Conservation (phyloP, 1,140 invertebrate genomes). For the Oryctes rhinoceros region DNA sequence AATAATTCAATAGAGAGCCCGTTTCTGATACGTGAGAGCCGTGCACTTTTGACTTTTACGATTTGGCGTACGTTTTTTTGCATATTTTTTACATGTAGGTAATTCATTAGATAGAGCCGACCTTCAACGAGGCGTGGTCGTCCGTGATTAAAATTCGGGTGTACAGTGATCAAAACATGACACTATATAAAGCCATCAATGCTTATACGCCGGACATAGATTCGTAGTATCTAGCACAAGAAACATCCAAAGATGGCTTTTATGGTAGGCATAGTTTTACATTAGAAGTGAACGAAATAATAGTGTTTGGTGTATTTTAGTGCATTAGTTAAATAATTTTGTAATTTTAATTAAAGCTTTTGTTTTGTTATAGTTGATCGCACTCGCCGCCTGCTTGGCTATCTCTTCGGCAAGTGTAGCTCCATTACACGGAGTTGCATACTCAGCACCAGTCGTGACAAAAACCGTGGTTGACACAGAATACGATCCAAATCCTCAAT, state of each 20-base stretch:
- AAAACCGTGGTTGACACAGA: constrained; percentile 51
- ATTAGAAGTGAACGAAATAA: neutral
- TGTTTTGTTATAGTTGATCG: constrained; percentile 61
- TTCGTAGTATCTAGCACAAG: constrained; percentile 3
- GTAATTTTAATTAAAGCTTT: neutral
- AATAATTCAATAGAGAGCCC: constrained; percentile 16
- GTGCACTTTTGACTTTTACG: constrained; percentile 30
- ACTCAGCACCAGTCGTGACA: constrained; percentile 55
- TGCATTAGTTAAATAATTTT: neutral
- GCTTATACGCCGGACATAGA: constrained; percentile 12
- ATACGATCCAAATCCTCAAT: constrained; percentile 53
- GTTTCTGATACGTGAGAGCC: constrained; percentile 3
- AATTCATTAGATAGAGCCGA: constrained; percentile 18
- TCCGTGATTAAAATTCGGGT: constrained; percentile 24
- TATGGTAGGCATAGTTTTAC: neutral
- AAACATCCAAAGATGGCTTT: constrained; percentile 21
- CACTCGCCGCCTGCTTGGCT: constrained; percentile 61
- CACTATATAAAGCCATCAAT: constrained; percentile 24
- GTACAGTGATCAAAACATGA: constrained; percentile 21
- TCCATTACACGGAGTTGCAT: constrained; percentile 9
- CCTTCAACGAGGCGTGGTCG: constrained; percentile 31
- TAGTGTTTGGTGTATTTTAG: constrained; percentile 16
- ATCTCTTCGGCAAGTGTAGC: constrained; percentile 36
- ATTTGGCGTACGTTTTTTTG: constrained; percentile 34
- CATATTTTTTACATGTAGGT: constrained; percentile 25